Conservation (phyloP, 2,888 invertebrate species). For the Volucella zonaria region DNA sequence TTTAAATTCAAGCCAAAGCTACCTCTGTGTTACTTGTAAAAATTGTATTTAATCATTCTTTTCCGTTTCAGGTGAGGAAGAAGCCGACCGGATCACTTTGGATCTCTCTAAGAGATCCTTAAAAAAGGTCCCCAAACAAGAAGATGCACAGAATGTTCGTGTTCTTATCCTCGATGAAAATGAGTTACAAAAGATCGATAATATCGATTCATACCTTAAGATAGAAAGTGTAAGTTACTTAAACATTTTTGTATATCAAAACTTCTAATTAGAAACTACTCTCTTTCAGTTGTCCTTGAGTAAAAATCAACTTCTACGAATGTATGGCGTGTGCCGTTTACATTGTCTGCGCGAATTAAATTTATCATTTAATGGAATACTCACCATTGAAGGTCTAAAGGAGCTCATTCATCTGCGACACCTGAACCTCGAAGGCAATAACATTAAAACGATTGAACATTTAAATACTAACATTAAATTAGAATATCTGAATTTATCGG, state of each 20-base stretch:
- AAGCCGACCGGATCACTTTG: slow-evolving; percentile 83
- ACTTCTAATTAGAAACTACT: not conserved
- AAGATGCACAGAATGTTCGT: slow-evolving; percentile 87
- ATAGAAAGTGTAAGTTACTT: slow-evolving; percentile 87
- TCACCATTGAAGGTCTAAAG: slow-evolving; percentile 94
- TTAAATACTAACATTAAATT: slow-evolving; percentile 91
- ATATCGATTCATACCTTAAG: slow-evolving; percentile 91
- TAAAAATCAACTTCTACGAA: slow-evolving; percentile 92
- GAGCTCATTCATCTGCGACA: slow-evolving; percentile 91
- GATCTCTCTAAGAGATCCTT: slow-evolving; percentile 91
- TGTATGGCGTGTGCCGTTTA: slow-evolving; percentile 93
- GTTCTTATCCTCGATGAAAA: slow-evolving; percentile 92
- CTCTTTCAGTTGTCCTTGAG: slow-evolving; percentile 89
- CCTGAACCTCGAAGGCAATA: slow-evolving; percentile 93
- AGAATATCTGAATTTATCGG: slow-evolving; percentile 93
- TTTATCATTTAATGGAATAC: slow-evolving; percentile 93
- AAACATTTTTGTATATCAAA: not conserved
- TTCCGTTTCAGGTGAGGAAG: slow-evolving; percentile 79
- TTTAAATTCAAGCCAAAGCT: too few relatives aligned
- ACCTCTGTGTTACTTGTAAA: too few relatives aligned
- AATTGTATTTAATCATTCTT: not conserved
- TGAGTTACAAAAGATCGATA: slow-evolving; percentile 93
- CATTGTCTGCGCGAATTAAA: slow-evolving; percentile 91
- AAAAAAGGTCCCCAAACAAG: slow-evolving; percentile 90
- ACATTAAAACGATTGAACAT: slow-evolving; percentile 96